Evolutionary conservation across 2,888 invertebrate species (phyloP), one percentile per base, ranked within the genome.

Genomic region (Nymphalis c-album): DNA sequence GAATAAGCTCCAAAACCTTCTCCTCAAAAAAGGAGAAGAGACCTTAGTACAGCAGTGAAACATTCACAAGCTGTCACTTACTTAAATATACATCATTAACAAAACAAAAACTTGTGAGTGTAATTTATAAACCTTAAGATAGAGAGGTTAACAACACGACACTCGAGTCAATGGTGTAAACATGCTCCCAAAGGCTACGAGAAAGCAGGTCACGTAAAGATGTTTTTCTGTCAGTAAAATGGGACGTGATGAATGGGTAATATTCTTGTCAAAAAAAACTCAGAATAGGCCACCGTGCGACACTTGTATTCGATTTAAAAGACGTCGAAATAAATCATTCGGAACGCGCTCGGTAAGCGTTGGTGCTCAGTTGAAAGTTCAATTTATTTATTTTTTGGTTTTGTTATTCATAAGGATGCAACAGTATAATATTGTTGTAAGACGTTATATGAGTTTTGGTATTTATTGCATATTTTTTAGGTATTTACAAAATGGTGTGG

Each of bases 221-320:
- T 62, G 55, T 64, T 67, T 64, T 64, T 35, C 61, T 61, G 50
- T 18, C 35, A 51, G 60, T 64, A 60, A 65, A 64, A 35, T 51
- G 64, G 40, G 55, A 61, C 53, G 57, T 64, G 64, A 62, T 62
- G 70, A 67, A 67, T 63, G 22, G 63, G 46, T 67, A 69, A 65
- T 60, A 55, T 65, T 55, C 47, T 18, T 51, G 51, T 64, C 17
- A 51, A 51, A 64, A n/a, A 64, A 55, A n/a, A 16, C 53, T 31
- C 2, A 10, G 26, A 60, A 60, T 46, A 50, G 1, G 16, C 55
- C 40, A 17, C 18, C 8, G 26, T 51, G n/a, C 16, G 18, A 18
- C 35, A 31, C 51, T 20, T 5, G 18, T 31, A 51, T 48, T 47
- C 22, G 22, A 26, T 17, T 55, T 22, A 7, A 31, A 26, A 55